Evolutionary conservation across 2,797 vertebrate genomes (phyloP).

Genomic region (Microctenopoma stevenorrisi): DNA sequence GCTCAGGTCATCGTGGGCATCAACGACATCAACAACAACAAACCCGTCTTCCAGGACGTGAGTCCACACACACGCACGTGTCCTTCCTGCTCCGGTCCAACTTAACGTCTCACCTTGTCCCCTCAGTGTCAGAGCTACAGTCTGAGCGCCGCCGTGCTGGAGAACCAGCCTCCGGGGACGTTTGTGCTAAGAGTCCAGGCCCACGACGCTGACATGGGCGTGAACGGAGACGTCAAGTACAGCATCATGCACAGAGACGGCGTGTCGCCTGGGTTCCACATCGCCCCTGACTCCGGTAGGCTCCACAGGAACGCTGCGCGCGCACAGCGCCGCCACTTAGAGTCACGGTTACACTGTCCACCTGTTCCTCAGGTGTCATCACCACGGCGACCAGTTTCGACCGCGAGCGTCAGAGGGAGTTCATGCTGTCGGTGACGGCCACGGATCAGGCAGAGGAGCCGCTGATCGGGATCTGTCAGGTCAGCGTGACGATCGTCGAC

Average conservation of each 20-base stretch:
- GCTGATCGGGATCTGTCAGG: constrained; percentile 88
- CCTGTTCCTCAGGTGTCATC: constrained; percentile 83
- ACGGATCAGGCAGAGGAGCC: constrained; percentile 90
- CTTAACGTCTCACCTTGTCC: background rate
- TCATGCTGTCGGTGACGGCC: constrained; percentile 86
- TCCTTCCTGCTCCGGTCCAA: background rate
- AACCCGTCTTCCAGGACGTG: constrained; percentile 90
- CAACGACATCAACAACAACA: constrained; percentile 93
- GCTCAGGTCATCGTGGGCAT: constrained; percentile 90
- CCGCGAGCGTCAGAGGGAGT: constrained; percentile 88
- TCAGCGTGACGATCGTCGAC: constrained; percentile 86
- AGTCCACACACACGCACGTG: background rate
- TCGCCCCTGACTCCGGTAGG: constrained; percentile 87
- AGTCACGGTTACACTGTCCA: too few species aligned
- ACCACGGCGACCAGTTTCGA: constrained; percentile 86
- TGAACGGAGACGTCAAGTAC: constrained; percentile 91
- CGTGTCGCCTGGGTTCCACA: constrained; percentile 84
- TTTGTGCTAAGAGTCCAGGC: constrained; percentile 87
- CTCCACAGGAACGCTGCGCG: background rate
- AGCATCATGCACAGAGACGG: constrained; percentile 90
- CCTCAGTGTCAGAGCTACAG: constrained; percentile 89
- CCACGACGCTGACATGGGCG: constrained; percentile 87
- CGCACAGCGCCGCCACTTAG: too few species aligned
- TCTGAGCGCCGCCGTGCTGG: constrained; percentile 84
- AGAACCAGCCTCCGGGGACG: constrained; percentile 89